These are phyloP conservation scores for Arnoldichthys spilopterus DNA, from an alignment of 2,797 vertebrate species.

Conservation along the genomic window DNA sequence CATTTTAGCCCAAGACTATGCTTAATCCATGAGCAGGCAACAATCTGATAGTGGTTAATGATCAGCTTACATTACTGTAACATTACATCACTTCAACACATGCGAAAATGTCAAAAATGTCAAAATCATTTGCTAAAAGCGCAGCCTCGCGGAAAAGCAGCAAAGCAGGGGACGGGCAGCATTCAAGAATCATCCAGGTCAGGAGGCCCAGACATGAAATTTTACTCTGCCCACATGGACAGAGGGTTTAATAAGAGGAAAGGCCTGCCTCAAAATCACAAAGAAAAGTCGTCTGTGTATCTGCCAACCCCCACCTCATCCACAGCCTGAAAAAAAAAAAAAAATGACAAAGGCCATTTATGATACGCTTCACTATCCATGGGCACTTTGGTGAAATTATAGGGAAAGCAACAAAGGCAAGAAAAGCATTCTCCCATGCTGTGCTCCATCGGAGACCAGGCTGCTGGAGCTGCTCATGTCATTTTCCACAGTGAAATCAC, in stretches of 20 bases:
- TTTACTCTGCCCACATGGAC: neutral
- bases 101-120: no score
- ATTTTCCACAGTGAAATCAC: slow-evolving; percentile 47
- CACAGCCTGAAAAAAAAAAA: slow-evolving; percentile 9
- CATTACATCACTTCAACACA: no score
- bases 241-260: neutral
- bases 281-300: neutral
- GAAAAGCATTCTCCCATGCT: slow-evolving; percentile 41
- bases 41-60: neutral
- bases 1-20: neutral
- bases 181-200: neutral
- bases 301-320: neutral
- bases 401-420: slow-evolving; percentile 44
- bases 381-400: slow-evolving; percentile 50
- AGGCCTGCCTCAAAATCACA: neutral
- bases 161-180: neutral
- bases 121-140: no score
- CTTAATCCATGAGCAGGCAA: neutral
- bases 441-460: slow-evolving; percentile 26
- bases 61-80: no score
- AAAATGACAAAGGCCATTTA: slow-evolving; percentile 47
- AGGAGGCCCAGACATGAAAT: neutral
- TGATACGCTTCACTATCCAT: slow-evolving; percentile 32
- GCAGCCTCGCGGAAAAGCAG: no score
- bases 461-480: slow-evolving; percentile 23